A percentile compares a stretch with the other conserved stretches of the same genome.
Evolutionary conservation across 2,888 invertebrate species (phyloP).

Genomic region (Iselma pallidipennis): DNA sequence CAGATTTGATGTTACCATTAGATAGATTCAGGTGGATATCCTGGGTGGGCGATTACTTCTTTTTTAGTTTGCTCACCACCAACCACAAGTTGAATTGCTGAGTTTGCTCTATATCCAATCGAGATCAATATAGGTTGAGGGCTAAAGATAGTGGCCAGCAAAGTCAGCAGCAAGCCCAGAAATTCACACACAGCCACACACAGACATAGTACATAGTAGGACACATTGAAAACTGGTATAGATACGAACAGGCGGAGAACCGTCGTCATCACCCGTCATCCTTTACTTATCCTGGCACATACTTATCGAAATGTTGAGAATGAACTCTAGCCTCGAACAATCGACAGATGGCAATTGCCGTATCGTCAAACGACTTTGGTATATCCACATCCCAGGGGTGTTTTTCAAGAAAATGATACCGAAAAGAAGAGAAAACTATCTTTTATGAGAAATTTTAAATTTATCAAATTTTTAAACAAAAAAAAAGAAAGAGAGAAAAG

Average conservation of each 20-base stretch:
- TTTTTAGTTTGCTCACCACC: background rate
- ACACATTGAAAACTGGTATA: slow-evolving; percentile 8
- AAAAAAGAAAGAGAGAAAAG: background rate
- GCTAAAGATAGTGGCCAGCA: slow-evolving; percentile 30
- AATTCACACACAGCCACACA: background rate
- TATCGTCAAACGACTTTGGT: background rate
- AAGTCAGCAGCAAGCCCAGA: slow-evolving; percentile 23
- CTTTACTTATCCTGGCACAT: slow-evolving; percentile 27
- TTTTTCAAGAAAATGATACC: background rate
- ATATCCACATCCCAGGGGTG: background rate
- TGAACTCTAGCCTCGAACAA: background rate
- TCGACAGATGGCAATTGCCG: background rate
- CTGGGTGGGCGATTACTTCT: background rate
- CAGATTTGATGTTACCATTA: slow-evolving; percentile 10
- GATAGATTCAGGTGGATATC: background rate
- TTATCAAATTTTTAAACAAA: background rate
- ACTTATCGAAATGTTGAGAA: slow-evolving; percentile 15
- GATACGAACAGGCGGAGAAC: slow-evolving; percentile 17
- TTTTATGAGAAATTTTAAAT: background rate
- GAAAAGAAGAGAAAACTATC: background rate
- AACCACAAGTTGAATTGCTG: slow-evolving; percentile 22
- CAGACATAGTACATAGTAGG: background rate
- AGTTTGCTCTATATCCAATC: slow-evolving; percentile 26
- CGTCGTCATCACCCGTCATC: slow-evolving; percentile 20
- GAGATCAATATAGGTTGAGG: slow-evolving; percentile 31